Conservation (phyloP, 2,797 vertebrate genomes). For the Oreonectes daqikongensis region DNA sequence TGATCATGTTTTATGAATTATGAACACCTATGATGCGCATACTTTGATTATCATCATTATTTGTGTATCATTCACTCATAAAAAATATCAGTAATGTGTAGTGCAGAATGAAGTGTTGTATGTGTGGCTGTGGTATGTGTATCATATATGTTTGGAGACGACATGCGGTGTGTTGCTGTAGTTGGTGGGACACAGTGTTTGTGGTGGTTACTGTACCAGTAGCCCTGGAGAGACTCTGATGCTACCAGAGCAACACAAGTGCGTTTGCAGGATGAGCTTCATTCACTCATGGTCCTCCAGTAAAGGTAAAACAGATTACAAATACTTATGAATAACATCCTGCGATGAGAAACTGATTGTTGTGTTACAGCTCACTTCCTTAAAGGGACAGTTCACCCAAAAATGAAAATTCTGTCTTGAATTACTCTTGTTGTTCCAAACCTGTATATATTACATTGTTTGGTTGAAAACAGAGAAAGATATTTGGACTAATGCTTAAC, state of each 20-base stretch:
- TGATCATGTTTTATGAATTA: no score
- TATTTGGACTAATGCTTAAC: no score
- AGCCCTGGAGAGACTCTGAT: slow-evolving; percentile 67
- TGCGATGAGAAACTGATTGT: slow-evolving; percentile 6
- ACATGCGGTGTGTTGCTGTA: slow-evolving; percentile 41
- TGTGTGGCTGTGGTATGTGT: no score
- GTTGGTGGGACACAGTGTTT: slow-evolving; percentile 67
- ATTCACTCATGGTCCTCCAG: slow-evolving; percentile 42
- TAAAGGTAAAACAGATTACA: slow-evolving; percentile 48
- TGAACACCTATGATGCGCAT: no score
- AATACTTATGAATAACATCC: slow-evolving; percentile 50
- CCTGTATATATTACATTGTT: no score
- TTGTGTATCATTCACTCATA: not conserved
- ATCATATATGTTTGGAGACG: slow-evolving; percentile 16
- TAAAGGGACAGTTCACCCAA: no score
- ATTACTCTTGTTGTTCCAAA: no score
- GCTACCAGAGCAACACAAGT: slow-evolving; percentile 73
- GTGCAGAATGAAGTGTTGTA: not conserved
- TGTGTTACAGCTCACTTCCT: no score
- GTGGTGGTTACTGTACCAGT: slow-evolving; percentile 75
- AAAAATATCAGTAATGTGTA: not conserved
- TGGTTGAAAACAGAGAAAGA: no score
- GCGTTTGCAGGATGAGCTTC: slow-evolving; percentile 64
- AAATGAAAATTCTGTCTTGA: no score
- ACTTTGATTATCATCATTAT: not conserved